phyloP scores from a whole-genome alignment of 2,797 vertebrate genomes.

The Sebastes iracundus region DNA sequence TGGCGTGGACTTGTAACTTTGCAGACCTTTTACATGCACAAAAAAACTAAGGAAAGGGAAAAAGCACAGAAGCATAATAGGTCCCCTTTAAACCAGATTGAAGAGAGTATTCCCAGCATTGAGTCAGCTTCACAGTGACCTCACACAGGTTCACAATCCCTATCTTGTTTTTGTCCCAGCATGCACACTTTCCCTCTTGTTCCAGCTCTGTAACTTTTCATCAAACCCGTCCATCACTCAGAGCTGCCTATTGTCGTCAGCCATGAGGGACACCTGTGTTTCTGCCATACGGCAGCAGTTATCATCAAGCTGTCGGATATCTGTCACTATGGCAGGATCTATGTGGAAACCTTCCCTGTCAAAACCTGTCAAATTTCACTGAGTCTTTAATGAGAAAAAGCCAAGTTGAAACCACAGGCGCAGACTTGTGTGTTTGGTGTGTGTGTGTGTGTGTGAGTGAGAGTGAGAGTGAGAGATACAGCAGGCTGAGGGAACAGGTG shows the following conservation, averaged over 20 bases:
- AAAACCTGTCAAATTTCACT: conserved; percentile 76
- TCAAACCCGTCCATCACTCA: conserved; percentile 63
- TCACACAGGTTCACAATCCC: conserved; percentile 31
- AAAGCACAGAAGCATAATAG: not conserved
- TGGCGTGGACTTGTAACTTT: too few relatives aligned
- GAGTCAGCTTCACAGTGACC: conserved; percentile 18
- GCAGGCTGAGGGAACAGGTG: conserved; percentile 80
- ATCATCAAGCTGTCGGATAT: conserved; percentile 75
- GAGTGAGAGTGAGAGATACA: conserved; percentile 28
- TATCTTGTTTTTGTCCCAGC: conserved; percentile 16
- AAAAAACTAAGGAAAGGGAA: too few relatives aligned
- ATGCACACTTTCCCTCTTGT: conserved; percentile 31
- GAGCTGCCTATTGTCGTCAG: conserved; percentile 59
- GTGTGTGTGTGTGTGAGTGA: conserved; percentile 6
- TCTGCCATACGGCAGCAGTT: conserved; percentile 66
- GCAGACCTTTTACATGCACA: too few relatives aligned
- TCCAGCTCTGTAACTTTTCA: conserved; percentile 58
- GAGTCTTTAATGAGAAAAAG: conserved; percentile 82
- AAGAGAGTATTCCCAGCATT: not conserved
- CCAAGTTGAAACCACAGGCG: conserved; percentile 73
- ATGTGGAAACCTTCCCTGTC: conserved; percentile 74
- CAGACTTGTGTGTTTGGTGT: not conserved
- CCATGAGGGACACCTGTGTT: conserved; percentile 73
- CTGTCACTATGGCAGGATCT: conserved; percentile 72
- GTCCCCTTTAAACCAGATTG: not conserved